These are phyloP conservation scores for Drosophila albomicans DNA, from an alignment of 1,140 invertebrate genomes.

Conservation along the genomic window DNA sequence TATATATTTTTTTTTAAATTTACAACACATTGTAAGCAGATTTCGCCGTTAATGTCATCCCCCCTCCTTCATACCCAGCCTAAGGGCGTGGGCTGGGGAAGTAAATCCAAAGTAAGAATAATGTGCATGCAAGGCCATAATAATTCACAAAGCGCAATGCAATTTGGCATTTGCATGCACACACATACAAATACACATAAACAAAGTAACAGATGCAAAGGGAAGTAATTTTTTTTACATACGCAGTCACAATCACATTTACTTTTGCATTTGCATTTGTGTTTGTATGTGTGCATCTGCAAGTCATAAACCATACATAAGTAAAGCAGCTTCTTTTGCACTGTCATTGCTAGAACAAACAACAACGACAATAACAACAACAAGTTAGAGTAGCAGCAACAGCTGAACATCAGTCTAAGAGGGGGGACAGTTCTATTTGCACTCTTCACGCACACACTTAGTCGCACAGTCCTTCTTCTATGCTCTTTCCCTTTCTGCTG, in stretches of 20 bases:
- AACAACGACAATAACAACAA: slow-evolving; percentile 13
- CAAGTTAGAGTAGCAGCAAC: slow-evolving; percentile 6
- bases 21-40: slow-evolving; percentile 78
- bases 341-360: slow-evolving; percentile 28
- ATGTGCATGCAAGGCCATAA: slow-evolving; percentile 65
- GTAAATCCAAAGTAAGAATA: slow-evolving; percentile 40
- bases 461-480: not conserved
- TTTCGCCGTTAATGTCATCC: slow-evolving; percentile 64
- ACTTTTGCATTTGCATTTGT: slow-evolving; percentile 7
- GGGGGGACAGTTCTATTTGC: not conserved
- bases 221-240: slow-evolving; percentile 10
- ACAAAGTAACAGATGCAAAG: slow-evolving; percentile 16
- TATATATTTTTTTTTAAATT: slow-evolving; percentile 35
- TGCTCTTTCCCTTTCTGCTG: not conserved
- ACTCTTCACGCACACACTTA: slow-evolving; percentile 3
- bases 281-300: slow-evolving; percentile 20
- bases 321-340: slow-evolving; percentile 28
- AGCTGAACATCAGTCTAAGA: slow-evolving; percentile 40
- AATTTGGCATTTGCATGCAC: slow-evolving; percentile 60
- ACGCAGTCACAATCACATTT: slow-evolving; percentile 4
- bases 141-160: slow-evolving; percentile 69
- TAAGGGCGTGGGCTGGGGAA: slow-evolving; percentile 11
- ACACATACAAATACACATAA: slow-evolving; percentile 14
- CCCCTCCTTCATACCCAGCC: not conserved
- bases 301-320: slow-evolving; percentile 48